Percentiles rank a stretch among this genome's conserved stretches.
These are phyloP conservation scores for Cyclura pinguis DNA, from an alignment of 2,797 vertebrate species.

Conservation along the genomic window DNA sequence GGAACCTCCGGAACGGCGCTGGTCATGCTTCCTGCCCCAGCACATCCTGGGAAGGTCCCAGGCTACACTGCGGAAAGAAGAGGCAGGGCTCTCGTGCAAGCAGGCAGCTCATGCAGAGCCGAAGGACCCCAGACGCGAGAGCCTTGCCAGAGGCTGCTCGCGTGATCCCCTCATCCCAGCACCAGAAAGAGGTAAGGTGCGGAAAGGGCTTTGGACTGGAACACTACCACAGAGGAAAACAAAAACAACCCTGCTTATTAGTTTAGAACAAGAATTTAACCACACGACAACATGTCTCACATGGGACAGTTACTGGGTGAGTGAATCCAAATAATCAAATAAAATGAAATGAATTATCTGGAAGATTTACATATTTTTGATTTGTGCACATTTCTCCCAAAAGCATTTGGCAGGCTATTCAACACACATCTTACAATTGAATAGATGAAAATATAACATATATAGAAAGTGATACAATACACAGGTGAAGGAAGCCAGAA, in stretches of 20 bases:
- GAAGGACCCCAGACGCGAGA: too few species aligned
- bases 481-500: background rate
- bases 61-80: too few species aligned
- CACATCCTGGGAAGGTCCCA: too few species aligned
- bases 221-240: background rate
- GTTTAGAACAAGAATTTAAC: background rate
- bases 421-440: background rate
- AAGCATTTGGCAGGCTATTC: background rate
- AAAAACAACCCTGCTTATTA: background rate
- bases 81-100: too few species aligned
- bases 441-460: background rate
- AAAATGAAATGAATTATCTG: background rate
- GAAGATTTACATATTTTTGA: background rate
- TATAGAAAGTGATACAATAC: background rate
- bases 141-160: too few species aligned
- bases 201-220: background rate
- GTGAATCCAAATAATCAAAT: background rate
- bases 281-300: background rate
- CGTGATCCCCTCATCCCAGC: too few species aligned
- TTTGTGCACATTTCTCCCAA: background rate
- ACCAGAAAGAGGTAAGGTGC: too few species aligned
- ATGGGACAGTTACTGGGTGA: background rate
- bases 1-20: too few species aligned
- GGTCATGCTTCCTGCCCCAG: too few species aligned
- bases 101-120: too few species aligned